Evolutionary conservation across 1,140 invertebrate genomes (phyloP).

Genomic region (Drosophila littoralis): DNA sequence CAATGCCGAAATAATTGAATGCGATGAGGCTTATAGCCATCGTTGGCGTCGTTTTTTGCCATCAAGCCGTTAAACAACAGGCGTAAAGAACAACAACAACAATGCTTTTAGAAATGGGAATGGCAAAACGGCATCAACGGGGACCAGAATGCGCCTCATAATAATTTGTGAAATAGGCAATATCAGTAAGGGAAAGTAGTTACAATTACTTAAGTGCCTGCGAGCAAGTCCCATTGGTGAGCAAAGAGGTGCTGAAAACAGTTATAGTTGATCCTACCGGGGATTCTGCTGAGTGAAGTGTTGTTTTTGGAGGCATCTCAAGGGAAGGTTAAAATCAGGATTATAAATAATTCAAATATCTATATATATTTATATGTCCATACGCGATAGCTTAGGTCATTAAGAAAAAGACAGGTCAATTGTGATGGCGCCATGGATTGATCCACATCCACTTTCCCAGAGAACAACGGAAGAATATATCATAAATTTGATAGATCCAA

Average conservation of each 20-base stretch:
- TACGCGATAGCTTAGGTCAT: no score
- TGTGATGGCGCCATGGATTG: no score
- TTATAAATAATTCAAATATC: no score
- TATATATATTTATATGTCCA: no score
- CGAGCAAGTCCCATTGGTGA: constrained; percentile 37
- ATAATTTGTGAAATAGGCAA: constrained; percentile 82
- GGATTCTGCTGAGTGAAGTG: neutral
- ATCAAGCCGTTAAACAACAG: constrained; percentile 82
- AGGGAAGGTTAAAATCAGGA: no score
- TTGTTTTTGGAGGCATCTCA: neutral
- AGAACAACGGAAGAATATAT: no score
- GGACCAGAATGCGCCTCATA: constrained; percentile 71
- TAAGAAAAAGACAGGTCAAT: no score
- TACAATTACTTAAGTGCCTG: constrained; percentile 82
- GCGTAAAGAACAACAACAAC: constrained; percentile 59
- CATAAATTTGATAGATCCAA: no score
- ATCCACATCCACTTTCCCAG: no score
- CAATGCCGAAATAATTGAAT: constrained; percentile 82
- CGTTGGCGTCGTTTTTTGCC: constrained; percentile 73
- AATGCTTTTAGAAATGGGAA: constrained; percentile 28
- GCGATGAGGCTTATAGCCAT: constrained; percentile 78
- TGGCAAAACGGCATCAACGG: constrained; percentile 16
- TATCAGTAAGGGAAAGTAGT: constrained; percentile 79
- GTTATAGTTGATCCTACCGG: constrained; percentile 8
- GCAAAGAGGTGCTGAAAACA: constrained; percentile 11